Evolutionary conservation across 2,113 vertebrate species (phyloP), one percentile per base, ranked within the genome.

Genomic region (Uria lomvia): DNA sequence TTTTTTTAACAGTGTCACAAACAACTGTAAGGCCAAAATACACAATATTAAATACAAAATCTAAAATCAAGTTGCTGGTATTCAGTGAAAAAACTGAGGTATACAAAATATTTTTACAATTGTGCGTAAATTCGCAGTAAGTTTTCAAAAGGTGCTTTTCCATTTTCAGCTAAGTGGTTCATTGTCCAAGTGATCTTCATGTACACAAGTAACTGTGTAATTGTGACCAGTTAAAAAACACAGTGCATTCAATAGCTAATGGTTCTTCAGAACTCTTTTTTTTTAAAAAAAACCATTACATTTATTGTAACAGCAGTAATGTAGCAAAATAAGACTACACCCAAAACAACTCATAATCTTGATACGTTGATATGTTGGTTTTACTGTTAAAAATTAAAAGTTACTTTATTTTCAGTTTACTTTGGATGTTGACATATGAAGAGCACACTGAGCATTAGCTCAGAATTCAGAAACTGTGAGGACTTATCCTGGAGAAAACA

Each of bases 11-110:
- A 78, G 60, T 16, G 8, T 68, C 60, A 94, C 65, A 90, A 93
- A 85, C 55, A 86, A 87, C 85, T 70, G 8, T 29, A 91, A 94
- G 87, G 93, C 81, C 90, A 93, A 90, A 95, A 77, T 34, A 87
- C 62, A 94, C 23, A 91, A 56, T 34, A 86, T 91, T 95, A 94
- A 93, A 96, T 85, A 96, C 65, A 92, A 80, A 80, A 71, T 52
- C 60, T 90, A 80, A 78, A 90, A 86, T 76, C 58, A 91, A 81
- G 34, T 68, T 75, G 76, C 91, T 92, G 72, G 52, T 68, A 81
- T 78, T 87, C 43, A 60, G 76, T 86, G 63, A 88, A 79, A 90
- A 74, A 59, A 9, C 7, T 42, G 90, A 97, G 94, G 86, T 86
- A 94, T 94, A 91, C 40, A 87, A 85, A 93, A 78, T 43, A 65